Evolutionary conservation across 2,888 invertebrate genomes (phyloP).

Genomic region (Leuctra nigra): DNA sequence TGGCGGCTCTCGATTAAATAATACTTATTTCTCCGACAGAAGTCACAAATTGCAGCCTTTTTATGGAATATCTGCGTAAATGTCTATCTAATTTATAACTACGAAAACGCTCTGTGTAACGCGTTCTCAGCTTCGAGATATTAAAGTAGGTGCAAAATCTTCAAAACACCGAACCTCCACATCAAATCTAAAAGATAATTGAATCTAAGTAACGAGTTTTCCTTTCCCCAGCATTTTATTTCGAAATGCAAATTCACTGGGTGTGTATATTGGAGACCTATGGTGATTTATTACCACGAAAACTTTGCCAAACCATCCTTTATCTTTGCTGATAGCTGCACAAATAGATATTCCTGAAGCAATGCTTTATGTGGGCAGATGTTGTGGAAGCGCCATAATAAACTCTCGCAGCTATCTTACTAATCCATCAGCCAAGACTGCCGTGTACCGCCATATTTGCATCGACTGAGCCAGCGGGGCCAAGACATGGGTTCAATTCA

Average conservation of each 20-base stretch:
- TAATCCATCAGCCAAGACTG: slow-evolving; percentile 6
- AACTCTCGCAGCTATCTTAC: not conserved
- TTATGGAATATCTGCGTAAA: too few relatives aligned
- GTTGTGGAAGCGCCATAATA: not conserved
- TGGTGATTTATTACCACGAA: slow-evolving; percentile 12
- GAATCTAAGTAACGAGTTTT: too few relatives aligned
- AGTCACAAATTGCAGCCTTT: too few relatives aligned
- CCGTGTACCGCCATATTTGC: not conserved
- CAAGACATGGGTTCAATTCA: not conserved
- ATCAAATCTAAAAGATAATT: not conserved
- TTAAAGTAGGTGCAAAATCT: too few relatives aligned
- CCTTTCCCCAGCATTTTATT: slow-evolving; percentile 3
- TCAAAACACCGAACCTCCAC: too few relatives aligned
- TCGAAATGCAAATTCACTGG: slow-evolving; percentile 9
- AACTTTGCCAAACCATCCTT: slow-evolving; percentile 4
- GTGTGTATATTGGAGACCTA: slow-evolving; percentile 9
- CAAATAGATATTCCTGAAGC: slow-evolving; percentile 2
- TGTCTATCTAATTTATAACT: too few relatives aligned
- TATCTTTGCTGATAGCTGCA: slow-evolving; percentile 16
- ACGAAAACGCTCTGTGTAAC: too few relatives aligned
- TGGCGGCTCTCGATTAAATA: too few relatives aligned
- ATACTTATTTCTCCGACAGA: too few relatives aligned
- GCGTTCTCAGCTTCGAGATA: too few relatives aligned
- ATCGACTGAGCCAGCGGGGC: not conserved
- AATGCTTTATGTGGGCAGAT: not conserved